A percentile compares a stretch with the other conserved stretches of the same genome.
phyloP scores from a whole-genome alignment of 2,113 vertebrate species.

The Mionectes macconnelli region DNA sequence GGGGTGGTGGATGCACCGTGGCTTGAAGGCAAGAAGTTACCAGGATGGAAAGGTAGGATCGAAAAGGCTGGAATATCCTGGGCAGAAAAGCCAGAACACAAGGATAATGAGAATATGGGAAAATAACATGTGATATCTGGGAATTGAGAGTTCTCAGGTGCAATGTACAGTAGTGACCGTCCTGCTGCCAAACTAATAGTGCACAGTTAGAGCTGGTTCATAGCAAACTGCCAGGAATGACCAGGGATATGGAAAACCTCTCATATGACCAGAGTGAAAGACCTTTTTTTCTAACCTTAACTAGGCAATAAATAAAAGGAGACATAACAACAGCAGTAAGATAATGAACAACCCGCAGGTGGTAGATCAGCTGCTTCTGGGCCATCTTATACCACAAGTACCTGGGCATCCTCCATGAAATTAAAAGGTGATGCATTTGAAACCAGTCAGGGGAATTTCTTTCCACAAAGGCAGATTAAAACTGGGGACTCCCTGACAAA shows the following conservation, averaged over 20 bases:
- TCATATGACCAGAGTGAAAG: background rate
- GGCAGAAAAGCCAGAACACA: background rate
- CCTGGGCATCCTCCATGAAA: slow-evolving; percentile 8
- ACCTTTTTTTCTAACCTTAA: background rate
- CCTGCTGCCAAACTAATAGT: background rate
- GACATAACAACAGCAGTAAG: background rate
- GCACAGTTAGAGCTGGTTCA: background rate
- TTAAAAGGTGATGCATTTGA: background rate
- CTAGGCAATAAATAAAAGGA: background rate
- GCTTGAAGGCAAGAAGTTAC: background rate
- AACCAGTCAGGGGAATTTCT: background rate
- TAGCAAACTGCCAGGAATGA: background rate
- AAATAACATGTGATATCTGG: background rate
- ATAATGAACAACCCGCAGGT: background rate
- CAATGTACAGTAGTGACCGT: background rate
- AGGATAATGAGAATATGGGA: background rate
- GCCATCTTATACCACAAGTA: background rate
- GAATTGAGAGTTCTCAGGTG: background rate
- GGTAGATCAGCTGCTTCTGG: slow-evolving; percentile 2
- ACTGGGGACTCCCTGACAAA: background rate
- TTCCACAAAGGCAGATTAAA: background rate
- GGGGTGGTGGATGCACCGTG: background rate
- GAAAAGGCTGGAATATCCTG: background rate
- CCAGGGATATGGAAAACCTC: background rate
- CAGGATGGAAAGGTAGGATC: background rate